Base-by-base conservation (phyloP, 2,888 invertebrate genomes). In the Noctua comes region DNA sequence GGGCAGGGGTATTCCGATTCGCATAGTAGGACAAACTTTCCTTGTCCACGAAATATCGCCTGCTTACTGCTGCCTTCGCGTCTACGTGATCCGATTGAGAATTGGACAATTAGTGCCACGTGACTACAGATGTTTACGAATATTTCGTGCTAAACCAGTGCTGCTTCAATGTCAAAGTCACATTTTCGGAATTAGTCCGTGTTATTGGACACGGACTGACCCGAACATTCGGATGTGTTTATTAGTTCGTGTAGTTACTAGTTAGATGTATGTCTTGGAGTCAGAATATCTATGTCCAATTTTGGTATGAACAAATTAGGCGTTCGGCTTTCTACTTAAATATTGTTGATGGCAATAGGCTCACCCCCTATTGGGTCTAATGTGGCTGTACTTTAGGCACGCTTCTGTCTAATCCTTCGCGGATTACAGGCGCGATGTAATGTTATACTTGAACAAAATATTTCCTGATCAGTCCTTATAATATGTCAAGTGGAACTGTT, bases 21-120 rank as follows among this genome's bases (percentile, higher is more conserved):
- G 80, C 84, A 86, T 85, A 82, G 83, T 68, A 79, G 84, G 81
- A 85, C 88, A 86, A 94, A 93, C 90, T 94, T 93, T 92, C 88
- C 89, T 91, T 91, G 91, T 93, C 92, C 89, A 88, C 90, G 88
- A 93, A 94, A 94, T 92, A 92, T 91, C 91, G 90, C 88, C 87
- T 91, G 92, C 92, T 93, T 91, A 90, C 91, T 89, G 91, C 90
- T 91, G 88, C 87, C 88, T 88, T 88, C 84, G 81, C 85, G 86
- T 86, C 86, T 91, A 94, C 93, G 93, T 94, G 94, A 90, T 86
- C 86, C 80, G 93, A 91, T 92, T 93, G 90, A 83, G 87, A 92
- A 94, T 92, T 77, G 86, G 86, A 87, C 91, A 93, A 92, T 93
- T 93, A 93, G 89, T 85, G 85, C 89, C 90, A 91, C 92, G 91